These are phyloP conservation scores for Pseudanteris insignis DNA, from an alignment of 2,888 invertebrate species.

Conservation along the genomic window DNA sequence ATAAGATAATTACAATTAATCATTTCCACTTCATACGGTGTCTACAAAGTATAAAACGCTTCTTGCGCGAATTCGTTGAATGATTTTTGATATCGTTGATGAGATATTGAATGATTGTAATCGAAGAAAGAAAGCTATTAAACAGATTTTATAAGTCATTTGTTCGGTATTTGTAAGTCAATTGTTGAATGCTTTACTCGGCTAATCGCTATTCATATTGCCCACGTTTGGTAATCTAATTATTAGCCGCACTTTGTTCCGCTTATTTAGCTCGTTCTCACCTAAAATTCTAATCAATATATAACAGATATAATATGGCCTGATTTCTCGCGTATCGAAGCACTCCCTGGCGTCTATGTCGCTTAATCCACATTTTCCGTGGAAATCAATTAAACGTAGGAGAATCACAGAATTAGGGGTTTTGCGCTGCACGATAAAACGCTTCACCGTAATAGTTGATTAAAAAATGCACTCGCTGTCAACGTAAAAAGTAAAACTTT, in stretches of 20 bases:
- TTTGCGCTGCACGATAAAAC: slow-evolving; percentile 55
- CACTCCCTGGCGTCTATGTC: slow-evolving; percentile 40
- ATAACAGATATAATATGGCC: slow-evolving; percentile 64
- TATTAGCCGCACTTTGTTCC: slow-evolving; percentile 36
- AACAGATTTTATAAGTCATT: slow-evolving; percentile 16
- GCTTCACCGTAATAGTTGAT: slow-evolving; percentile 64
- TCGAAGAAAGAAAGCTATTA: slow-evolving; percentile 21
- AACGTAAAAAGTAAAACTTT: slow-evolving; percentile 52
- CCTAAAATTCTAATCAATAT: slow-evolving; percentile 44
- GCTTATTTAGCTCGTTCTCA: slow-evolving; percentile 37
- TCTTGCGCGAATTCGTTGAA: slow-evolving; percentile 26
- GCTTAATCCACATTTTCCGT: slow-evolving; percentile 43
- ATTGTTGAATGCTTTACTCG: slow-evolving; percentile 53
- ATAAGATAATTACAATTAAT: no score
- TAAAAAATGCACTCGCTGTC: slow-evolving; percentile 55
- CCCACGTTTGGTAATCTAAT: slow-evolving; percentile 58
- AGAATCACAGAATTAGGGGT: slow-evolving; percentile 67
- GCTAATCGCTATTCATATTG: slow-evolving; percentile 59
- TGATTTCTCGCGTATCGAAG: slow-evolving; percentile 51
- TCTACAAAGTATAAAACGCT: slow-evolving; percentile 30
- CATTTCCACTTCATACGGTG: neutral
- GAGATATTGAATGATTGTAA: slow-evolving; percentile 1
- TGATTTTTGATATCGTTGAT: slow-evolving; percentile 5
- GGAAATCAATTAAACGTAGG: slow-evolving; percentile 66
- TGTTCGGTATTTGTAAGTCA: slow-evolving; percentile 15